These are phyloP conservation scores for Eubasilissa splendida DNA, from an alignment of 2,888 invertebrate species.

Conservation along the genomic window DNA sequence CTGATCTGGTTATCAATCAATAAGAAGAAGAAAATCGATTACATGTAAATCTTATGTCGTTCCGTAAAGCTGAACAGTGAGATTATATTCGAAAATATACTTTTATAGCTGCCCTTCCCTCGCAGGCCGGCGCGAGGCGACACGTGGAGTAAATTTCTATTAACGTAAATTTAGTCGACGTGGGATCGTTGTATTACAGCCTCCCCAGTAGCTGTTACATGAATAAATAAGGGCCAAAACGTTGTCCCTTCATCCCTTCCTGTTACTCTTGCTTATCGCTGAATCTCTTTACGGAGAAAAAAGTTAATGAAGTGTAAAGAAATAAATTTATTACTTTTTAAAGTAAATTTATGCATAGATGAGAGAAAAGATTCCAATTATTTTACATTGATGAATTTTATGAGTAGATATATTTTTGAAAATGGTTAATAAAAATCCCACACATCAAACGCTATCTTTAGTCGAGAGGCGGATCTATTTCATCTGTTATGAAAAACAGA, in stretches of 20 bases:
- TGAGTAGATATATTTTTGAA: no score
- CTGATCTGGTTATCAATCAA: no score
- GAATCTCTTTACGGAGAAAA: constrained; percentile 4
- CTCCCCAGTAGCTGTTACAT: constrained; percentile 19
- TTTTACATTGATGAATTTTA: no score
- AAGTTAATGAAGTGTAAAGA: not conserved
- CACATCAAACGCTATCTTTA: no score
- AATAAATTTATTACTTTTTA: constrained; percentile 7
- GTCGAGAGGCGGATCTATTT: no score
- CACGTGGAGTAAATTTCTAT: constrained; percentile 37
- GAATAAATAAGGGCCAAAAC: constrained; percentile 30
- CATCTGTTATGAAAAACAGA: no score
- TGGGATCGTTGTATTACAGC: constrained; percentile 28
- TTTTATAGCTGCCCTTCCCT: constrained; percentile 5
- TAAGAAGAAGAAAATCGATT: not conserved
- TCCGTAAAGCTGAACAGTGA: not conserved
- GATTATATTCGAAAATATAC: constrained; percentile 26
- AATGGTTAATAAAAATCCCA: no score
- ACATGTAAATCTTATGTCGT: not conserved
- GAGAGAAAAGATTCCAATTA: no score
- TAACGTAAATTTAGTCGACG: constrained; percentile 33
- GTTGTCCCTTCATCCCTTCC: constrained; percentile 3
- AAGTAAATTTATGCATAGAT: not conserved
- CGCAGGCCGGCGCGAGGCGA: constrained; percentile 1
- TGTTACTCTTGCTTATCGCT: constrained; percentile 11